These are phyloP conservation scores for Heliconius sara DNA, from an alignment of 2,888 invertebrate species.

Conservation along the genomic window DNA sequence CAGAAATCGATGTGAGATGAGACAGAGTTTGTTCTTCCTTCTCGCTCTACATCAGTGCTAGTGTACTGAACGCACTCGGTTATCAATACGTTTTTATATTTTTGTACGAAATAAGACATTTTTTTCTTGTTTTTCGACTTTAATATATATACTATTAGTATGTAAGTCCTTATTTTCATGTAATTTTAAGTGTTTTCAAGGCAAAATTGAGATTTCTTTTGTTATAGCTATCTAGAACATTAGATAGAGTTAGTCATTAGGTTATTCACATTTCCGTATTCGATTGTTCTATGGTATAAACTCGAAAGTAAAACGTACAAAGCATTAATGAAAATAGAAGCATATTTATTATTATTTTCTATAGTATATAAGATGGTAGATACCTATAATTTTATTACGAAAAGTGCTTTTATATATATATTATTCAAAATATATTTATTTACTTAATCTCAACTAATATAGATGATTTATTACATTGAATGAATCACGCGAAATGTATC, in stretches of 20 bases:
- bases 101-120: constrained; percentile 14
- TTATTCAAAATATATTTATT: neutral
- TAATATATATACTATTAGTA: neutral
- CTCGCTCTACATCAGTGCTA: constrained; percentile 65
- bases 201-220: neutral
- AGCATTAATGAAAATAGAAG: neutral
- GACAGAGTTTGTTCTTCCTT: constrained; percentile 48
- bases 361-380: neutral
- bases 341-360: neutral
- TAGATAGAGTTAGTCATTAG: constrained; percentile 2
- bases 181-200: neutral
- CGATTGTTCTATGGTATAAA: neutral
- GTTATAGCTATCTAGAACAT: neutral
- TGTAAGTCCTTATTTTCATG: neutral
- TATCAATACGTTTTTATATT: constrained; percentile 45
- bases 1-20: constrained; percentile 75
- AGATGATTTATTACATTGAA: neutral
- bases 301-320: neutral
- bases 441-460: neutral
- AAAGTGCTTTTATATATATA: neutral
- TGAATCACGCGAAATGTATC: constrained; percentile 22
- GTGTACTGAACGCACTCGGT: constrained; percentile 71
- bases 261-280: constrained; percentile 19
- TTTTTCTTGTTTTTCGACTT: neutral
- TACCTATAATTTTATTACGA: neutral